These are phyloP conservation scores for Operophtera brumata DNA, from an alignment of 2,888 invertebrate genomes.

Conservation along the genomic window DNA sequence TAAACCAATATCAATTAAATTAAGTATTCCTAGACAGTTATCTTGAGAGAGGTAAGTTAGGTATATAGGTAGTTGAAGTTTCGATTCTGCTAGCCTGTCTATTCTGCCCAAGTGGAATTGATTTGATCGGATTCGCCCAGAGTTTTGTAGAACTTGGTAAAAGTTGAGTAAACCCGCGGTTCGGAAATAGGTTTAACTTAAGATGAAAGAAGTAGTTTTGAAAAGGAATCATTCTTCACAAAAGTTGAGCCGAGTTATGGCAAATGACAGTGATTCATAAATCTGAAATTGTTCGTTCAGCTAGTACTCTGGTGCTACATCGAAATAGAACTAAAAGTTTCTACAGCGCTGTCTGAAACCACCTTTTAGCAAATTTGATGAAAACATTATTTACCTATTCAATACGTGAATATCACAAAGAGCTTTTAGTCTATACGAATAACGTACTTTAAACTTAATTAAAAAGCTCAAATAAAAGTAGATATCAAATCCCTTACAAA, in stretches of 20 bases:
- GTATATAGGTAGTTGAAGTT: conserved; percentile 52
- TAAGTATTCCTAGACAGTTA: conserved; percentile 39
- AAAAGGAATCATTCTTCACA: conserved; percentile 62
- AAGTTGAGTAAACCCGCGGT: conserved; percentile 62
- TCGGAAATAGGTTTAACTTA: conserved; percentile 67
- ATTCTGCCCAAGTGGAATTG: conserved; percentile 69
- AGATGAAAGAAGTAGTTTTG: conserved; percentile 65
- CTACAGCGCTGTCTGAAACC: not conserved
- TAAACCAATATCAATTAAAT: conserved; percentile 48
- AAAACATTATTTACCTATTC: not conserved
- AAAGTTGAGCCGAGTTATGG: conserved; percentile 52
- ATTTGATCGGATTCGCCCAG: conserved; percentile 65
- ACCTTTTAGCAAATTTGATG: not conserved
- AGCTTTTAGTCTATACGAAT: not conserved
- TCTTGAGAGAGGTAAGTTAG: conserved; percentile 33
- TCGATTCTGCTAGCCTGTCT: conserved; percentile 55
- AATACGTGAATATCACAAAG: not conserved
- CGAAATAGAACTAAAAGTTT: not conserved
- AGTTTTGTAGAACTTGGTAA: conserved; percentile 56
- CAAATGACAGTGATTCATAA: conserved; percentile 66
- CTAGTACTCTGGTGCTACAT: not conserved
- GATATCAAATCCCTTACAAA: no score
- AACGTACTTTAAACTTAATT: not conserved
- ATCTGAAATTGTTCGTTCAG: conserved; percentile 34
- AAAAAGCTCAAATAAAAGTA: not conserved